Conservation (phyloP, 2,113 vertebrate genomes). For the Asarcornis scutulata region DNA sequence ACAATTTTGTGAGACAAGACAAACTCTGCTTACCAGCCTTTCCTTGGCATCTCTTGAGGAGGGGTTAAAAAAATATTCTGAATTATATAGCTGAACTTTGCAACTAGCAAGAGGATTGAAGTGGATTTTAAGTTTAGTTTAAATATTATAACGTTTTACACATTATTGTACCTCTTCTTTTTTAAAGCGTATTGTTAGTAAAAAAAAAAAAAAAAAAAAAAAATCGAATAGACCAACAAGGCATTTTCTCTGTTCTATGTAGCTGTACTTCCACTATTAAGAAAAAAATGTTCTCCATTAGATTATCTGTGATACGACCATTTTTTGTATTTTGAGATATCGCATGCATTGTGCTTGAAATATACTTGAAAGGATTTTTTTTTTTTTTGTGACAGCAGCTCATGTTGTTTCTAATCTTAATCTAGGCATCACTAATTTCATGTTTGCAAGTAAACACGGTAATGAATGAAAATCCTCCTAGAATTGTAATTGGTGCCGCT, state of each 20-base stretch:
- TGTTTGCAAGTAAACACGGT: constrained; percentile 56
- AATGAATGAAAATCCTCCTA: constrained; percentile 55
- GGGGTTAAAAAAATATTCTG: neutral
- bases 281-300: neutral
- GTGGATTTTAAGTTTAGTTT: neutral
- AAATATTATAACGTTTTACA: neutral
- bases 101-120: neutral
- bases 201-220: constrained; percentile 29
- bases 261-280: neutral
- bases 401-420: constrained; percentile 37
- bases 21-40: neutral
- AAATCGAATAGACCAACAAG: neutral
- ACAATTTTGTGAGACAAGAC: neutral
- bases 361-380: constrained; percentile 2
- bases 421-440: constrained; percentile 44
- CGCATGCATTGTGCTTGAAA: neutral
- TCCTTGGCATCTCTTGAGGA: neutral
- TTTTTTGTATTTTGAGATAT: neutral
- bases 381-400: constrained; percentile 6
- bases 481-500: constrained; percentile 31
- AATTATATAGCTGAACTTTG: neutral
- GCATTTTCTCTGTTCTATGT: neutral
- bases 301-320: neutral
- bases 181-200: neutral
- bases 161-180: neutral